phyloP scores from a whole-genome alignment of 2,888 invertebrate genomes.

The Erpobdella octoculata region DNA sequence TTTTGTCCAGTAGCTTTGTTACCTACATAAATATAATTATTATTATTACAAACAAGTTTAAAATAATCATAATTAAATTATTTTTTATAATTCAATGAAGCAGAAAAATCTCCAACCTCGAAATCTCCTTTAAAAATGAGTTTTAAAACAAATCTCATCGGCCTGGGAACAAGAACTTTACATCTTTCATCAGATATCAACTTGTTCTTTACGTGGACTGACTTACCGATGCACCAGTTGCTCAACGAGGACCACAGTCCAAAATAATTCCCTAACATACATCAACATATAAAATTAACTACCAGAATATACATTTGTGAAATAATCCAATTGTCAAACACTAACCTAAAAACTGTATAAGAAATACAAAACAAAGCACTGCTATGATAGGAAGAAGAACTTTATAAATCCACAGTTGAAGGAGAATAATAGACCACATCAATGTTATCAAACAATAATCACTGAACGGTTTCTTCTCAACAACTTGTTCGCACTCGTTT shows the following conservation, averaged over 20 bases:
- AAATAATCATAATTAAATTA: background rate
- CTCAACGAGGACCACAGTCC: constrained; percentile 33
- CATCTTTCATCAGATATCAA: constrained; percentile 31
- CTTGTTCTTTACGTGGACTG: constrained; percentile 20
- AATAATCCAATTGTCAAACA: constrained; percentile 36
- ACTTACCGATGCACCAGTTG: constrained; percentile 18
- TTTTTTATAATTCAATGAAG: too few species aligned
- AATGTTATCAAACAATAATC: constrained; percentile 54
- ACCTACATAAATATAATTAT: constrained; percentile 41
- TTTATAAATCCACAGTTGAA: constrained; percentile 76
- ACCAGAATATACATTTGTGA: background rate
- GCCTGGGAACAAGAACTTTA: constrained; percentile 60
- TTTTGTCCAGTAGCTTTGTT: constrained; percentile 45
- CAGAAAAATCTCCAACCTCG: constrained; percentile 43
- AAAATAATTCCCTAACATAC: constrained; percentile 34
- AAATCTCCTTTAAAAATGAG: constrained; percentile 55
- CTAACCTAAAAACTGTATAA: constrained; percentile 56
- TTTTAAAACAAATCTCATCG: constrained; percentile 69
- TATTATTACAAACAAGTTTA: background rate
- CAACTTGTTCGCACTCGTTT: too few species aligned
- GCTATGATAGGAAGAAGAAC: constrained; percentile 69
- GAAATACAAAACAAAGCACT: constrained; percentile 67
- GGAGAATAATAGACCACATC: constrained; percentile 72
- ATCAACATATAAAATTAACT: background rate
- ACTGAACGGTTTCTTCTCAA: constrained; percentile 39